Conservation (phyloP, 2,797 vertebrate species). For the Molossus alvarezi region DNA sequence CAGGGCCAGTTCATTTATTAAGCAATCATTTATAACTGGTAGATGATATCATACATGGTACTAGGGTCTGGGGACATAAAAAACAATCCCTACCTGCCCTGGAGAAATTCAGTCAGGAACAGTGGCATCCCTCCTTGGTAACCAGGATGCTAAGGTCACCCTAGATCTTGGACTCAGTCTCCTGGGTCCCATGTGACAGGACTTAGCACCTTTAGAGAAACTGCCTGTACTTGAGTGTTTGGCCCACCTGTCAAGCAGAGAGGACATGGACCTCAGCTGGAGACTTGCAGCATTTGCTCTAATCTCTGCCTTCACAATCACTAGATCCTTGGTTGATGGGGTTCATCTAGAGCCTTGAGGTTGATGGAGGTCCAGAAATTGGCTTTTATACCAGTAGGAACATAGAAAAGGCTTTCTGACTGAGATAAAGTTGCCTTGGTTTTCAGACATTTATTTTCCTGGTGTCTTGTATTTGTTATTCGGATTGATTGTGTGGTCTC, state of each 20-base stretch:
- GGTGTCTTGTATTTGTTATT: conserved; percentile 61
- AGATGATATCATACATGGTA: not conserved
- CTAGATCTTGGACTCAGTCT: conserved; percentile 75
- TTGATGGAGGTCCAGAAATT: conserved; percentile 46
- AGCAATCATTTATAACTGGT: conserved; percentile 26
- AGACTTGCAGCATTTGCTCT: conserved; percentile 62
- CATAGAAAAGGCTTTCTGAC: not conserved
- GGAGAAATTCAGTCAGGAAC: conserved; percentile 61
- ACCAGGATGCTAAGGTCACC: conserved; percentile 75
- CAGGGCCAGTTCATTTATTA: not conserved
- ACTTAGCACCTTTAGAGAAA: conserved; percentile 79
- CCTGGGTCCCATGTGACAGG: conserved; percentile 76
- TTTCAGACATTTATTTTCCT: conserved; percentile 30
- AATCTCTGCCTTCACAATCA: conserved; percentile 39
- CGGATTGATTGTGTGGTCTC: conserved; percentile 24
- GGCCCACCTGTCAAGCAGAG: conserved; percentile 63
- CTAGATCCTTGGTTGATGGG: conserved; percentile 47
- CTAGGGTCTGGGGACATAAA: not conserved
- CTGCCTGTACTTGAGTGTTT: conserved; percentile 74
- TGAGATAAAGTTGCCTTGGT: conserved; percentile 1
- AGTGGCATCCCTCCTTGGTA: conserved; percentile 71
- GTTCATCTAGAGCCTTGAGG: conserved; percentile 4
- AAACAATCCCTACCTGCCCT: conserved; percentile 37
- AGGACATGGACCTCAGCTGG: conserved; percentile 37
- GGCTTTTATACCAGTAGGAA: not conserved